phyloP scores from a whole-genome alignment of 37 sponge, comb jelly and placozoan species.

The Oopsacas minuta region DNA sequence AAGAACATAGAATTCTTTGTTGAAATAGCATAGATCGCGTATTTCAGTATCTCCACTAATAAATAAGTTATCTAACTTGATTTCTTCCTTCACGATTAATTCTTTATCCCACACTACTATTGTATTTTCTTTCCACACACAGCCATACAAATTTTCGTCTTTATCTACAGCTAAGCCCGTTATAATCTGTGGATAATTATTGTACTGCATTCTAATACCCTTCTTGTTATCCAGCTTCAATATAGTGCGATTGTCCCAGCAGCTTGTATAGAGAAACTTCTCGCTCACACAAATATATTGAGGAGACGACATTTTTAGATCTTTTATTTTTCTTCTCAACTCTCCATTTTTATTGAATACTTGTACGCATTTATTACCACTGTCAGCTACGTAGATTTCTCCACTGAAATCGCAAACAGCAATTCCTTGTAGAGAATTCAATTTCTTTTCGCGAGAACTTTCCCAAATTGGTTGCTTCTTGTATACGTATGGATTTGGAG shows the following conservation, averaged over 20 bases:
- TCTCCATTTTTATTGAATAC: background rate
- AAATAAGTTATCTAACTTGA: background rate
- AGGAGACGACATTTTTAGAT: background rate
- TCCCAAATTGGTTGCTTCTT: background rate
- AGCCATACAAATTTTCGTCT: background rate
- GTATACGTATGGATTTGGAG: background rate
- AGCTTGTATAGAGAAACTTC: background rate
- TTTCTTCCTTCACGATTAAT: background rate
- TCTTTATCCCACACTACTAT: constrained; percentile 3
- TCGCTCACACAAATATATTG: background rate
- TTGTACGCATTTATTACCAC: background rate
- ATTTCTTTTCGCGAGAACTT: background rate
- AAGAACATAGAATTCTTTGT: constrained; percentile 3
- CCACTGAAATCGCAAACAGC: background rate
- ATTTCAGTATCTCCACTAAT: background rate
- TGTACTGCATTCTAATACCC: background rate
- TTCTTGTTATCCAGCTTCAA: background rate
- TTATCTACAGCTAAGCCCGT: background rate
- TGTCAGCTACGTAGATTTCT: background rate
- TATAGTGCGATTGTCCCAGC: background rate
- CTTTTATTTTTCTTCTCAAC: background rate
- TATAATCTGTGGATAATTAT: background rate
- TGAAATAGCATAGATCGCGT: background rate
- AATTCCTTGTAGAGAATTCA: background rate
- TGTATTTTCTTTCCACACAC: background rate